These are phyloP conservation scores for Callimorpha dominula DNA, from an alignment of 2,888 invertebrate genomes.

Conservation along the genomic window DNA sequence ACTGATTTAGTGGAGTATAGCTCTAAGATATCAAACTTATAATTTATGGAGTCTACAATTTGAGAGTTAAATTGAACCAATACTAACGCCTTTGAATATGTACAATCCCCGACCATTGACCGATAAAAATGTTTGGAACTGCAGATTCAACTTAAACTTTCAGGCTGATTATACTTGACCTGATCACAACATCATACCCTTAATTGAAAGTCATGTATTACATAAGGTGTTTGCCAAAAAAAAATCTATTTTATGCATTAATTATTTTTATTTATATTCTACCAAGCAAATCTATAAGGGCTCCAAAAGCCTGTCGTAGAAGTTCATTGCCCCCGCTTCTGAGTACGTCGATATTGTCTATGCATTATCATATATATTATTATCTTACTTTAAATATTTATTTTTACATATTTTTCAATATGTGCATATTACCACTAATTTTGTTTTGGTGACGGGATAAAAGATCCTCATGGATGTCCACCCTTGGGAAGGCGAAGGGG, in stretches of 20 bases:
- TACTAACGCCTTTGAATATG: neutral
- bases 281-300: neutral
- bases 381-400: no score
- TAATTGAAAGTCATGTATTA: neutral
- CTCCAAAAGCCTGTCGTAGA: neutral
- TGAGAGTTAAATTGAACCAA: neutral
- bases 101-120: no score
- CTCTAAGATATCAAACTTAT: neutral
- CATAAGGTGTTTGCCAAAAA: neutral
- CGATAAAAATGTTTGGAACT: no score
- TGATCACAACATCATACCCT: neutral
- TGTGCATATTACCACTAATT: no score
- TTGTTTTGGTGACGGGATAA: no score
- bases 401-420: no score
- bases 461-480: no score
- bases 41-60: neutral
- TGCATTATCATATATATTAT: no score
- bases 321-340: neutral
- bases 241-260: neutral
- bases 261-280: neutral
- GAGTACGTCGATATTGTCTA: neutral
- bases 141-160: no score
- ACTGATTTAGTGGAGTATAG: constrained; percentile 32
- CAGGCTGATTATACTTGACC: no score
- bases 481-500: no score